Evolutionary conservation across 2,797 vertebrate species (phyloP), one percentile per base, ranked within the genome.

Genomic region (Melanotaenia boesemani): DNA sequence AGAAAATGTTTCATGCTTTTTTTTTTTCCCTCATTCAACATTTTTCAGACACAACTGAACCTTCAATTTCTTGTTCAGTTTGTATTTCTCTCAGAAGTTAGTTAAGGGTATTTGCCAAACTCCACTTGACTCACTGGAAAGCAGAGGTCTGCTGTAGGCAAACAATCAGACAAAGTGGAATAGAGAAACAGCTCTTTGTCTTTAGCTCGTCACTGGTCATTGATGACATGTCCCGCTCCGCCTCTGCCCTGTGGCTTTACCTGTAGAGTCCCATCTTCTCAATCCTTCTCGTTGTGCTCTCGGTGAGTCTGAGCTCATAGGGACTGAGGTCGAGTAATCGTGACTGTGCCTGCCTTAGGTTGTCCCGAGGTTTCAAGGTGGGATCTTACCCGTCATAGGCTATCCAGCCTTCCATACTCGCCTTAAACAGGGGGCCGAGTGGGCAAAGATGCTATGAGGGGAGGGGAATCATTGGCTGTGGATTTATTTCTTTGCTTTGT

Each of bases 331-430:
- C 63, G 94, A 94, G 95, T 95, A 95, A 93, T 95, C 95, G 94
- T 95, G 96, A 94, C 96, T 97, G 97, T 97, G 96, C 97, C 97
- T 97, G 96, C 95, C 96, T 98, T 98, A 97, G 97, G 97, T 97
- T 94, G 97, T 96, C 96, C 96, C 97, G 15, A 41, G 85, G 68
- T 95, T 94, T 93, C 74, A 37, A 86, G 89, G 91, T 96, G 96
- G 97, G 96, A 97, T 96, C 97, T 98, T 98, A 98, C 97, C 97
- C 97, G 97, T 98, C 97, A 95, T 95, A 89, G 96, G 96, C 97
- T 96, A 98, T 91, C 96, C 97, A 97, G 96, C 96, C 97, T 95
- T 97, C 95, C 89, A 96, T 93, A 92, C 95, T 93, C 93, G 93
- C 94, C 93, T 92, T 57, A 72, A 70, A 87, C 87, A 86, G 86